phyloP scores from a whole-genome alignment of 37 sponge, comb jelly and placozoan genomes.

The Diacarnus erythraeanus region DNA sequence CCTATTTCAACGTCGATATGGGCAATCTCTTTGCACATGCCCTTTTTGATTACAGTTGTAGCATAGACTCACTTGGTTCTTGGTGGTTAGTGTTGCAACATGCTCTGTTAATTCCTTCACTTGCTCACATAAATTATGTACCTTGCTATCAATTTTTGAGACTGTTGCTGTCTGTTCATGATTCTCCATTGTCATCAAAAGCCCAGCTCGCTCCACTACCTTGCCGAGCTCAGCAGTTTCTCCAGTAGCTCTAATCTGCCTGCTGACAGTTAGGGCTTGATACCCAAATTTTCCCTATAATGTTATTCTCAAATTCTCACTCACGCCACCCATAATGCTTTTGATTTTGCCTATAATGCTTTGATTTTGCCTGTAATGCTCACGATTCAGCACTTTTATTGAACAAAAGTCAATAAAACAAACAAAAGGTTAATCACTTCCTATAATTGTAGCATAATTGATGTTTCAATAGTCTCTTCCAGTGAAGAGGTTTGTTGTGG shows the following conservation, averaged over 20 bases:
- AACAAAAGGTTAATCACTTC: too few species aligned
- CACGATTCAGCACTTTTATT: too few species aligned
- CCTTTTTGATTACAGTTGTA: constrained; percentile 15
- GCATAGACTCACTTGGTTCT: not conserved
- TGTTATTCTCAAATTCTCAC: too few species aligned
- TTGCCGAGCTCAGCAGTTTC: constrained; percentile 23
- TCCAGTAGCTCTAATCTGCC: constrained; percentile 51
- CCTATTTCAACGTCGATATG: not conserved
- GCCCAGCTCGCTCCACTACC: constrained; percentile 19
- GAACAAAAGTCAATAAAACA: too few species aligned
- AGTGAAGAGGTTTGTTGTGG: too few species aligned
- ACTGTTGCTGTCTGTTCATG: constrained; percentile 4
- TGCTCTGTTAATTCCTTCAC: constrained; percentile 33
- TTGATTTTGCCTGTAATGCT: too few species aligned
- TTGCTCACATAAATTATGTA: constrained; percentile 17
- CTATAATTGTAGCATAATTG: too few species aligned
- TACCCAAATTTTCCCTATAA: too few species aligned
- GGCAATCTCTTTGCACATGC: constrained; percentile 33
- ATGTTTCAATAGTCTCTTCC: too few species aligned
- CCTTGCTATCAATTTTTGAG: not conserved
- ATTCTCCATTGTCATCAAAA: constrained; percentile 12
- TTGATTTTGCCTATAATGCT: too few species aligned
- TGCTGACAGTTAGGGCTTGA: constrained; percentile 32
- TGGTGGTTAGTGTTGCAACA: constrained; percentile 35
- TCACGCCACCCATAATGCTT: too few species aligned